Conservation (phyloP, 2,113 vertebrate genomes). For the Indicator indicator region DNA sequence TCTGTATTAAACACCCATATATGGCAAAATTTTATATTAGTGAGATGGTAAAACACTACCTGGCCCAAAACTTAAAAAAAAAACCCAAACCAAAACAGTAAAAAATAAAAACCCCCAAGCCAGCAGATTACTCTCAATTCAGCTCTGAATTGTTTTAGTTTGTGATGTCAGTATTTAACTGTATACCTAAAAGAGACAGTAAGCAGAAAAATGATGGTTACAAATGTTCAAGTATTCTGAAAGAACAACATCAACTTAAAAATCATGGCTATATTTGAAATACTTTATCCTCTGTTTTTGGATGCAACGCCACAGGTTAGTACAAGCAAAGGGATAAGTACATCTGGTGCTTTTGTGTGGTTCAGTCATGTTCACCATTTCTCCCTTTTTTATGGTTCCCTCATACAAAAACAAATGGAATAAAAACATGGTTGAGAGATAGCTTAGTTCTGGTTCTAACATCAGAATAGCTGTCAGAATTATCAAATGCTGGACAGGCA, state of each 20-base stretch:
- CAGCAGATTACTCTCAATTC: neutral
- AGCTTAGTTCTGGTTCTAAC: constrained; percentile 24
- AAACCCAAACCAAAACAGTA: neutral
- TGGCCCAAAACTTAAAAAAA: neutral
- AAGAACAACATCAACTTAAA: neutral
- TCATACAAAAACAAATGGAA: constrained; percentile 2
- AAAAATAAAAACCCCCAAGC: neutral
- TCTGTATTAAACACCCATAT: neutral
- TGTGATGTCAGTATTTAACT: neutral
- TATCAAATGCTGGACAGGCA: constrained; percentile 19
- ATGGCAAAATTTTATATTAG: neutral
- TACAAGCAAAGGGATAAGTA: neutral
- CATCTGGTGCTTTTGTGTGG: neutral
- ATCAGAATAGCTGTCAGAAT: constrained; percentile 25
- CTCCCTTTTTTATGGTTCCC: neutral
- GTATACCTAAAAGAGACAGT: neutral
- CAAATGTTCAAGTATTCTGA: neutral
- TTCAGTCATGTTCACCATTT: constrained; percentile 33
- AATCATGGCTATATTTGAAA: neutral
- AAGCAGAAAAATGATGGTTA: neutral
- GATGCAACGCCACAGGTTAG: neutral
- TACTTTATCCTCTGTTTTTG: neutral
- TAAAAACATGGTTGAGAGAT: constrained; percentile 7
- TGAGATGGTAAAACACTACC: neutral
- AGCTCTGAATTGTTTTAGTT: neutral